Evolutionary conservation across 1,140 invertebrate species (phyloP), one percentile per base, ranked within the genome.

Genomic region (Drosophila baimaii): DNA sequence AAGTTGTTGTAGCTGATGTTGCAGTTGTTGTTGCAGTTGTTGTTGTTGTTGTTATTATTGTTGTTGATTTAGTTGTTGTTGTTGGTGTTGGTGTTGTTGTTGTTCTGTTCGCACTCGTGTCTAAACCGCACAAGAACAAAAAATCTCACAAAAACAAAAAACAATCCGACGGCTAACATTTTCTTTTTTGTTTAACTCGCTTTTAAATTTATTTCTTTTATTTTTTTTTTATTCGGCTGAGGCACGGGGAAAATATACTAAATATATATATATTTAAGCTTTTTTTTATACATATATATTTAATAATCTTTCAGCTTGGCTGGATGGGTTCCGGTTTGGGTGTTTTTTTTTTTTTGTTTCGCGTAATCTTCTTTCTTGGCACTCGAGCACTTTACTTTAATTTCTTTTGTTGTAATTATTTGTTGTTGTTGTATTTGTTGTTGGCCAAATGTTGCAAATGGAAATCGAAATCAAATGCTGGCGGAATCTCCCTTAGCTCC

Each of bases 91-190:
- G 29, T 57, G 52, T 25, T 57, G 31, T 51, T 51, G 59, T 47
- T 64, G 19, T 71, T 71, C 65, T 49, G 27, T 71, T 71, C 52
- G 68, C 68, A 71, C 65, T 71, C 68, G 65, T 71, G 68, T 71
- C 71, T 66, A 39, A 71, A 27, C 52, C 68, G 52, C 68, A 71
- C 68, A 58, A 19, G 4, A 71, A 71, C 43, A 71, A 71, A 71
- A 71, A 57, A 31, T 58, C 35, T 52, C 66, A 57, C 69, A 71
- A 71, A 71, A 71, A 71, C 51, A 54, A 41, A 59, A 23, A 64
- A 17, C 54, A 59, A 41, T 59, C 37, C 29, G 10, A 39, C 27
- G 19, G 37, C 12, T 2, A 29, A 25, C 51, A 54, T 52, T 54
- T 35, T 54, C n/a, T n/a, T n/a, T n/a, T n/a, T n/a, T n/a, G n/a